Conservation (phyloP, 2,797 vertebrate genomes). For the Chelonia mydas region DNA sequence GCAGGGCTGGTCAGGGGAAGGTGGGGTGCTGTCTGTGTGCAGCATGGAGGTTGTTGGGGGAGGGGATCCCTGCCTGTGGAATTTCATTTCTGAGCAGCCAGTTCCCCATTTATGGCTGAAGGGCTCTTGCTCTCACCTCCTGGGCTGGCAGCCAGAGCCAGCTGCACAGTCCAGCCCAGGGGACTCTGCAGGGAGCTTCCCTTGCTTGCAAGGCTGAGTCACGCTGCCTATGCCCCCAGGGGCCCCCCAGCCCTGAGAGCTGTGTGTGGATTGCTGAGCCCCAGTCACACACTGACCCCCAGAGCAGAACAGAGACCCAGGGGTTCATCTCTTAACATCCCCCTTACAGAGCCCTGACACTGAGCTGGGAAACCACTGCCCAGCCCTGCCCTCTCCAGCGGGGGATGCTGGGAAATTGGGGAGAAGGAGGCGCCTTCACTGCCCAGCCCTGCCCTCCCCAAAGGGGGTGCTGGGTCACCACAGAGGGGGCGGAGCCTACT, state of each 20-base stretch:
- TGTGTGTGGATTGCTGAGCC: background rate
- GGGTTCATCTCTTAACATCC: background rate
- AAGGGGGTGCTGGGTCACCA: fast-evolving
- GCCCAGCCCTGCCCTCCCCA: background rate
- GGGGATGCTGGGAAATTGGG: background rate
- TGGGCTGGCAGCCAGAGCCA: background rate
- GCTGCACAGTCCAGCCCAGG: background rate
- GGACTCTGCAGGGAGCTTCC: background rate
- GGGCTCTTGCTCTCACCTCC: background rate
- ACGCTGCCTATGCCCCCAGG: background rate
- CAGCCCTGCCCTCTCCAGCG: background rate
- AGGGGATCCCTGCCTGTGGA: background rate
- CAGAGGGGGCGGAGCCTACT: background rate
- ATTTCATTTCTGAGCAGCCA: background rate
- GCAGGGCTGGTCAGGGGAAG: background rate
- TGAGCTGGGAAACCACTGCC: background rate
- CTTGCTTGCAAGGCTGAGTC: background rate
- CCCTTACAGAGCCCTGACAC: background rate
- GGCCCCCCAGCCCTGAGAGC: background rate
- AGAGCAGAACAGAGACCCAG: background rate
- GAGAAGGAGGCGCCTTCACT: no score
- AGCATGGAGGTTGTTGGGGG: background rate
- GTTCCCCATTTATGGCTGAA: conserved; percentile 44
- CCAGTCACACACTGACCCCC: background rate
- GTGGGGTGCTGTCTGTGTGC: background rate